Evolutionary conservation across 2,797 vertebrate genomes (phyloP).

Genomic region (Simalia tracyae): DNA sequence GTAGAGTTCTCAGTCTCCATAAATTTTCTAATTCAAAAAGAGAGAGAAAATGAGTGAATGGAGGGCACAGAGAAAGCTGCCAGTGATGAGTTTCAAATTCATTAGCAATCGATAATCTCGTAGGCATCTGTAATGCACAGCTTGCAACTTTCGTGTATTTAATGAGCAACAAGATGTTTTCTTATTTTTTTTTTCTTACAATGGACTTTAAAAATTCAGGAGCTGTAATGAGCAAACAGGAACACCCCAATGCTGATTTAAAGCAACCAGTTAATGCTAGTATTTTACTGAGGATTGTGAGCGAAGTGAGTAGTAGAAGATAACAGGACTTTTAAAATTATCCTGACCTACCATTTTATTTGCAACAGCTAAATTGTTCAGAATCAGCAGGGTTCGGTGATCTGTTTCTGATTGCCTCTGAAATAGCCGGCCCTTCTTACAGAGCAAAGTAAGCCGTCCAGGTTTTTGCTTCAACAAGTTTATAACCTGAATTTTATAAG

Average conservation of each 20-base stretch:
- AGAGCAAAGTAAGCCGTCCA: too few relatives aligned
- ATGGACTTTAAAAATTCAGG: neutral
- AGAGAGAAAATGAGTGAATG: too few relatives aligned
- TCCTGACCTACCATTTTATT: too few relatives aligned
- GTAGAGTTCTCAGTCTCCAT: neutral
- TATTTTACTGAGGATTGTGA: neutral
- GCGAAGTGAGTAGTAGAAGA: neutral
- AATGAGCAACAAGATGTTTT: neutral
- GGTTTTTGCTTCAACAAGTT: too few relatives aligned
- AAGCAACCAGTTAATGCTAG: neutral
- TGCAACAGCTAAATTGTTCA: too few relatives aligned
- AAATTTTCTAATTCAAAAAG: neutral
- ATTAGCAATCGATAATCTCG: neutral
- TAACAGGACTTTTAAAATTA: too few relatives aligned
- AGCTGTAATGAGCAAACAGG: neutral
- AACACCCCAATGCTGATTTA: neutral
- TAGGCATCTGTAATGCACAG: neutral
- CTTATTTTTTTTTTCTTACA: neutral
- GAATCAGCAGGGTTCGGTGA: too few relatives aligned
- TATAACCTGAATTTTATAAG: too few relatives aligned
- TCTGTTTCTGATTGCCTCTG: too few relatives aligned
- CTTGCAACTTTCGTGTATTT: neutral
- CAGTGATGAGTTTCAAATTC: neutral
- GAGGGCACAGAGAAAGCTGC: neutral
- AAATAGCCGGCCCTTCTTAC: too few relatives aligned